Conservation (phyloP, 2,113 vertebrate species). For the Aldabrachelys gigantea region DNA sequence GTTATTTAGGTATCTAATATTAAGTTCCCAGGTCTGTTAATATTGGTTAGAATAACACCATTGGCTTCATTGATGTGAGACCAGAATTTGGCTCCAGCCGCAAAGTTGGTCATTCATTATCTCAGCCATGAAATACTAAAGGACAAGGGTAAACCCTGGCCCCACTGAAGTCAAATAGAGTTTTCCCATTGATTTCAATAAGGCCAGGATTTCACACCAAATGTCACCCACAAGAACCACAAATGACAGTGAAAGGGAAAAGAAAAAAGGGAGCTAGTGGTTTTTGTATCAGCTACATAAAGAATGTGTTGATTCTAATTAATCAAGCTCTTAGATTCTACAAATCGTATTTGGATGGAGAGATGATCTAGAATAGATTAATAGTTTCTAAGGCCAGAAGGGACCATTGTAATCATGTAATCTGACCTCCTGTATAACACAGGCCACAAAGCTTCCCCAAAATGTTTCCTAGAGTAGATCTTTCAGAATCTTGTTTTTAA, state of each 20-base stretch:
- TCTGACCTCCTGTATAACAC: no score
- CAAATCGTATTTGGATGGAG: no score
- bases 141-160: background rate
- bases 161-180: background rate
- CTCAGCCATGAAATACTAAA: background rate
- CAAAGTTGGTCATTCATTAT: background rate
- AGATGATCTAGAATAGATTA: no score
- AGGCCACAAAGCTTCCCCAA: background rate
- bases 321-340: background rate
- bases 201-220: background rate
- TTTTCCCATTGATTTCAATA: no score
- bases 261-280: background rate
- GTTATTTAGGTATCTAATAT: no score
- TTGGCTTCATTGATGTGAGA: background rate
- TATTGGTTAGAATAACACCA: background rate
- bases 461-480: background rate
- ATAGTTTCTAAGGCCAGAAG: no score
- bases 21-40: background rate
- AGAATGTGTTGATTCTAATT: background rate
- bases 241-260: background rate
- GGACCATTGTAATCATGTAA: no score
- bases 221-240: background rate
- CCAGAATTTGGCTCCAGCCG: background rate
- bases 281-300: background rate
- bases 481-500: background rate